Conservation (phyloP, 2,888 invertebrate species). For the Heliconius sara region DNA sequence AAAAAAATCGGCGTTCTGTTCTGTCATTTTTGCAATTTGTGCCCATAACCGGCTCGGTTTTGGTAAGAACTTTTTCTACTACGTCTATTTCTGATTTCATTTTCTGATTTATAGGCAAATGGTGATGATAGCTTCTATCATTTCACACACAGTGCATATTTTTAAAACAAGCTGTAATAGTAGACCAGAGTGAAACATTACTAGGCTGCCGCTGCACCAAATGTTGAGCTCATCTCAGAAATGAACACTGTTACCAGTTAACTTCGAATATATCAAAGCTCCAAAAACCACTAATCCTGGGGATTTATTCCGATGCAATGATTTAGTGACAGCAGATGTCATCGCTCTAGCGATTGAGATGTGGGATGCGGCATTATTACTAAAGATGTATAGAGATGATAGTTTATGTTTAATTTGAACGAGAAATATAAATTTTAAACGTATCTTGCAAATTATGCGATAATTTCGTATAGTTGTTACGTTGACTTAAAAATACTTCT, state of each 20-base stretch:
- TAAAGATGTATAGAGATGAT: neutral
- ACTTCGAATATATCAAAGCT: slow-evolving; percentile 6
- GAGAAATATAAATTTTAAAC: neutral
- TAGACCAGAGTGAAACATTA: neutral
- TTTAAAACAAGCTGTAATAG: neutral
- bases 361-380: slow-evolving; percentile 25
- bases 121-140: neutral
- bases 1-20: too few species aligned
- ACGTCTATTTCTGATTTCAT: neutral
- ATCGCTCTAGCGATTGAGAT: slow-evolving; percentile 51
- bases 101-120: neutral
- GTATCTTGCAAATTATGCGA: neutral
- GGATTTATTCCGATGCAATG: slow-evolving; percentile 55
- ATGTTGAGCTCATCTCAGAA: neutral
- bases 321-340: slow-evolving; percentile 76
- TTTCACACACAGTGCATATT: neutral
- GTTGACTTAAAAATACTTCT: too few species aligned
- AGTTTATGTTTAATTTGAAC: neutral
- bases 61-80: too few species aligned
- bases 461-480: neutral
- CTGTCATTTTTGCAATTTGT: too few species aligned
- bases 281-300: slow-evolving; percentile 58
- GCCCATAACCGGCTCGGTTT: neutral
- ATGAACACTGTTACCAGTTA: neutral
- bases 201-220: neutral